Percentiles rank a stretch among this genome's conserved stretches.
Conservation (phyloP, 2,797 vertebrate species). For the Prionace glauca region DNA sequence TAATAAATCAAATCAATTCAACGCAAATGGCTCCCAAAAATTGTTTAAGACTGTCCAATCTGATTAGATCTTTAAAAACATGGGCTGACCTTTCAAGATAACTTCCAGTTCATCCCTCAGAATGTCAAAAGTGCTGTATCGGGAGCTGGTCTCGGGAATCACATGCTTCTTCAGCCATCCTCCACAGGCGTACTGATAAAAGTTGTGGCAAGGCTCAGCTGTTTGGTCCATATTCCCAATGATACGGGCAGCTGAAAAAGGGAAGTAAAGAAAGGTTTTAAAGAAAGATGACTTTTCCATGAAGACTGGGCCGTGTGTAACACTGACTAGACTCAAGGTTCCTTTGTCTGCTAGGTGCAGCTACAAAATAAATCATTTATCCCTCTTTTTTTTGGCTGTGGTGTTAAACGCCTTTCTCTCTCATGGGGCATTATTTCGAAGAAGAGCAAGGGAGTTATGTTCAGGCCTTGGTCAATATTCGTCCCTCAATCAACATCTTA, state of each 20-base stretch:
- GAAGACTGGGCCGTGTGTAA: neutral
- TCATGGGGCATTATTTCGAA: neutral
- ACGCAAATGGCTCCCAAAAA: too few relatives aligned
- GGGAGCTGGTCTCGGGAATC: constrained; percentile 86
- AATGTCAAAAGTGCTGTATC: constrained; percentile 91
- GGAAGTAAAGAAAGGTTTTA: neutral
- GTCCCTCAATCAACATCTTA: neutral
- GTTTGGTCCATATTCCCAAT: constrained; percentile 83
- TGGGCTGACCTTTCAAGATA: constrained; percentile 80
- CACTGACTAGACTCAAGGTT: neutral
- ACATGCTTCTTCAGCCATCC: constrained; percentile 89
- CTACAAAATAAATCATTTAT: neutral
- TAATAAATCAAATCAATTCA: too few relatives aligned
- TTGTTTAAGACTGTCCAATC: neutral
- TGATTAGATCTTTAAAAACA: constrained; percentile 7
- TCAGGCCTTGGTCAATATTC: neutral
- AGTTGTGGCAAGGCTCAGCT: constrained; percentile 75
- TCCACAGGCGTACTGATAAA: constrained; percentile 89
- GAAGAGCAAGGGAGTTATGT: neutral
- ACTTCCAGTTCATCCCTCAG: constrained; percentile 84
- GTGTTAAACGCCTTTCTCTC: neutral
- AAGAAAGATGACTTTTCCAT: neutral
- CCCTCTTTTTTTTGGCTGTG: neutral
- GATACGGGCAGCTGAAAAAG: constrained; percentile 74
- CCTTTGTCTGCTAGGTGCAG: neutral